phyloP scores from a whole-genome alignment of 1,140 invertebrate species.

The Drosophila mayri region DNA sequence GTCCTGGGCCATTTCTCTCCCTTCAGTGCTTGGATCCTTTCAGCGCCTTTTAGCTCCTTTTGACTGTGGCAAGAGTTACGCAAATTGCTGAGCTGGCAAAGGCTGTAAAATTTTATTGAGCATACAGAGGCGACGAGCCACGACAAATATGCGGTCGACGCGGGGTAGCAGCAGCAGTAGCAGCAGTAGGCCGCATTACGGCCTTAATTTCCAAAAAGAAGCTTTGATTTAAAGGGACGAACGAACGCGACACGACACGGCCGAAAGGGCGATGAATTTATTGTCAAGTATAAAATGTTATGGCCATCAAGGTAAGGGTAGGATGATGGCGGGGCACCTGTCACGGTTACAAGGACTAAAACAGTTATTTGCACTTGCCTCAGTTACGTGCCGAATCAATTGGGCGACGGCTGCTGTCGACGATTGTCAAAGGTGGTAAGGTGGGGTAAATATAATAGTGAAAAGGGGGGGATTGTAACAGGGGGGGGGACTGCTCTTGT shows the following conservation, averaged over 20 bases:
- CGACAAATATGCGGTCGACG: constrained; percentile 67
- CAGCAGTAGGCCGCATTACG: constrained; percentile 39
- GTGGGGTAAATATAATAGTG: neutral
- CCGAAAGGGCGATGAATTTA: constrained; percentile 63
- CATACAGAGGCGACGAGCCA: constrained; percentile 61
- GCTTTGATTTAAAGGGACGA: constrained; percentile 67
- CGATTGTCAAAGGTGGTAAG: neutral
- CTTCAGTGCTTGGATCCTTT: neutral
- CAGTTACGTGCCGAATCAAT: constrained; percentile 79
- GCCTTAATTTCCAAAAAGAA: constrained; percentile 70
- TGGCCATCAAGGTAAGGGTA: constrained; percentile 37
- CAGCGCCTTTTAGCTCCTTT: constrained; percentile 4
- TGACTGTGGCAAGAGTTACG: constrained; percentile 61
- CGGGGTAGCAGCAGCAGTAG: neutral
- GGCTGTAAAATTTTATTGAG: constrained; percentile 81
- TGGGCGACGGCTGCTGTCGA: constrained; percentile 48
- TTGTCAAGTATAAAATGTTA: constrained; percentile 79
- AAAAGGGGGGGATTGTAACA: neutral
- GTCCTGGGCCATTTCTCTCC: constrained; percentile 21
- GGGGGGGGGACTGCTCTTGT: neutral
- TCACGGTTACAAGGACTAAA: constrained; percentile 53
- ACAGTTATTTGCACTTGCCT: constrained; percentile 81
- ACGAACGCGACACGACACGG: constrained; percentile 13
- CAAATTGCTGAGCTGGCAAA: constrained; percentile 82
- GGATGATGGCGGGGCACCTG: constrained; percentile 21